Evolutionary conservation across 1,140 invertebrate genomes (phyloP), one percentile per base, ranked within the genome.

Genomic region (Daktulosphaira vitifoliae): DNA sequence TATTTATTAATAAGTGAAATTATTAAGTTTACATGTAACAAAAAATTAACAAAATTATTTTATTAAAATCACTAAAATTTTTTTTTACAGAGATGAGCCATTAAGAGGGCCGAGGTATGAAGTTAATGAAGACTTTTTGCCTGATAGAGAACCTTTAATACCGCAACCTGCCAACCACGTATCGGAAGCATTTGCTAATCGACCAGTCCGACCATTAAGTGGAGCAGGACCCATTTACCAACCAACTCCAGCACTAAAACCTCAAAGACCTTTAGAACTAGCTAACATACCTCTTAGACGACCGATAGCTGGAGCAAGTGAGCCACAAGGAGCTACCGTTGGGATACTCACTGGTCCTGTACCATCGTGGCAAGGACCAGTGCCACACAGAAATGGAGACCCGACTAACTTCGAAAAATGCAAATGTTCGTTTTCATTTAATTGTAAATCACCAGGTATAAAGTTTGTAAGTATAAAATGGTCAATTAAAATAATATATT

Each of bases 361-460:
- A 23, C 77, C 78, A 15, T 74, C 76, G 1, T 78, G 76, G 74
- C 71, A 77, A 39, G 72, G 73, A n/a, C 74, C 76, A 4, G 71
- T 72, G 50, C 67, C 72, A 65, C 74, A 74, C 67, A 73, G 76
- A 15, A 69, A 72, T 49, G 65, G 65, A 9, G 71, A 72, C 39
- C 71, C 71, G 0, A 72, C 71, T 18, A 69, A 67, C 52, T 79
- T 74, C 66, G 78, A 80, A 51, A 74, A 71, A 18, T 81, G 80
- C 71, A 78, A 77, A 67, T 82, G 80, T 68, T 75, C 76, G 38
- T 77, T 78, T 66, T 77, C 77, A 51, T 80, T 80, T 73, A 81
- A 81, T 68, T 82, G 80, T 66, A 77, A 78, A 16, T 73, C 74
- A 8, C 74, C 73, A n/a, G 79, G 78, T 38, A 72, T 82, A 37